phyloP scores from a whole-genome alignment of 2,888 invertebrate species.

The Loripinus fragilis region DNA sequence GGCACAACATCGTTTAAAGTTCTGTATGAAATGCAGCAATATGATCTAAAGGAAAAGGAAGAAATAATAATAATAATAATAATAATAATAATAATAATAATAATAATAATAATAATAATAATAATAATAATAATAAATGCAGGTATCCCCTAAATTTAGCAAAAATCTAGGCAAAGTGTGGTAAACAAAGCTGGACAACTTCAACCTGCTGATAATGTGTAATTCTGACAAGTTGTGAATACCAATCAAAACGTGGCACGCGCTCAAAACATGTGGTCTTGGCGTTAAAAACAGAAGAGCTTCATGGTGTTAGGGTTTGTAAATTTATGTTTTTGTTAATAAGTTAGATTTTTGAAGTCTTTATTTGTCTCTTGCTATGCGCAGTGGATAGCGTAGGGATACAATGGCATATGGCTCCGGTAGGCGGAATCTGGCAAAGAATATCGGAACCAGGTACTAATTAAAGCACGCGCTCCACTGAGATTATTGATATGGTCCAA shows the following conservation, averaged over 20 bases:
- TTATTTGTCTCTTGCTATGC: constrained; percentile 2
- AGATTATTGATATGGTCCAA: background rate
- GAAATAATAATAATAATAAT: no score
- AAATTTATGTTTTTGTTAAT: constrained; percentile 17
- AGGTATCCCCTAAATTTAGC: no score
- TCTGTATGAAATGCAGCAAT: no score
- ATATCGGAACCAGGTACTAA: background rate
- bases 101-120: no score
- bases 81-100: no score
- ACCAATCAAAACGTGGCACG: background rate
- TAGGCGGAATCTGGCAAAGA: background rate
- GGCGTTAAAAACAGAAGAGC: background rate
- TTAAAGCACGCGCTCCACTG: constrained; percentile 8
- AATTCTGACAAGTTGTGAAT: constrained; percentile 1
- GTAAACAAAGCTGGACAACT: background rate
- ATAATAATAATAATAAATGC: no score
- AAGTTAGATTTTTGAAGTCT: constrained; percentile 4
- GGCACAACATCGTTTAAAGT: no score
- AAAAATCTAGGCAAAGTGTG: no score
- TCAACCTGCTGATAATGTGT: background rate
- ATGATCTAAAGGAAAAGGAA: no score
- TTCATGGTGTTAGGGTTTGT: constrained; percentile 6
- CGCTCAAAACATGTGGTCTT: constrained; percentile 5
- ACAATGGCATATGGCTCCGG: constrained; percentile 3
- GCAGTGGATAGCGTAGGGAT: background rate